Evolutionary conservation across 2,113 vertebrate species (phyloP).

Genomic region (Onychorhynchus coronatus): DNA sequence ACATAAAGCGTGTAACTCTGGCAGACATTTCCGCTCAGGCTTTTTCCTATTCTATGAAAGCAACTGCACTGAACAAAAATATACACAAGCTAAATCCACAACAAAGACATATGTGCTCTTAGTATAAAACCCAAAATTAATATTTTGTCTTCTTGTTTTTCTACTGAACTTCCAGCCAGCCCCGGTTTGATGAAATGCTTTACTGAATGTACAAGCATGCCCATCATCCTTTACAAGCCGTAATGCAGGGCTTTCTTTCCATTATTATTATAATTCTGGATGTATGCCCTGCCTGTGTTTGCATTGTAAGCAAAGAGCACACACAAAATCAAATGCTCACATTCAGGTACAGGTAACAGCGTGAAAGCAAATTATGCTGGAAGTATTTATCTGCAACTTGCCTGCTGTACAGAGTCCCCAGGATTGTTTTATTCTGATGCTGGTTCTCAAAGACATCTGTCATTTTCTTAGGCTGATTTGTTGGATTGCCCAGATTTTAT

Average conservation of each 20-base stretch:
- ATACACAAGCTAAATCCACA: neutral
- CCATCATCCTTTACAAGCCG: neutral
- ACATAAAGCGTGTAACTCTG: neutral
- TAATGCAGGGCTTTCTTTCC: neutral
- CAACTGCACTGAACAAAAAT: neutral
- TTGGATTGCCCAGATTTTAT: neutral
- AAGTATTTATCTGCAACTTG: neutral
- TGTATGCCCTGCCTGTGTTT: neutral
- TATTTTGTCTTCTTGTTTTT: neutral
- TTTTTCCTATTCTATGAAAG: neutral
- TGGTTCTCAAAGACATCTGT: neutral
- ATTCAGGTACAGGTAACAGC: neutral
- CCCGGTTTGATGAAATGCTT: neutral
- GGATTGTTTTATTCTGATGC: neutral
- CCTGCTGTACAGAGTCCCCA: neutral
- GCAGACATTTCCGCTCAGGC: neutral
- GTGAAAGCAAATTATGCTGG: neutral
- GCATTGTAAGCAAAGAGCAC: neutral
- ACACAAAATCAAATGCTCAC: neutral
- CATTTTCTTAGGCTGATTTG: neutral
- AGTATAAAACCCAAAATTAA: neutral
- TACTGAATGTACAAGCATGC: neutral
- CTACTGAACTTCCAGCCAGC: neutral
- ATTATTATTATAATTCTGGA: neutral
- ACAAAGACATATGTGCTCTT: neutral